Evolutionary conservation across 2,888 invertebrate genomes (phyloP).

Genomic region (Pemphredon lugubris): DNA sequence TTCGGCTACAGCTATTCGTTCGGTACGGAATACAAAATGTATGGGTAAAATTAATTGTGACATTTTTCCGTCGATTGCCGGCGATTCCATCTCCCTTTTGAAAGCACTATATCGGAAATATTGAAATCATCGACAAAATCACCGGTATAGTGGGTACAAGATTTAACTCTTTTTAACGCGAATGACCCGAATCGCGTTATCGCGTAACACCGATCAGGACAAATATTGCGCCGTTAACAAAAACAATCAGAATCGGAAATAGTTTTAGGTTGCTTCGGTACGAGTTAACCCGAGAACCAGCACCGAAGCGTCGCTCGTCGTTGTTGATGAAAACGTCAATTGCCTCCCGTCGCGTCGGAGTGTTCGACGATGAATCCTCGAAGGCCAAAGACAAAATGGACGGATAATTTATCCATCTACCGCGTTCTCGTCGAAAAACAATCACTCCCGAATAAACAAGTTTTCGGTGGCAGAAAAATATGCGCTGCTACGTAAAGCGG

Average conservation of each 20-base stretch:
- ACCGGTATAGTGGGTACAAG: too few relatives aligned
- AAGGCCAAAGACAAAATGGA: slow-evolving; percentile 34
- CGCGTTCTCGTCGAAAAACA: slow-evolving; percentile 40
- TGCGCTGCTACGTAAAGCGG: neutral
- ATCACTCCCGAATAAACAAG: slow-evolving; percentile 48
- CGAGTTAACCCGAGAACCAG: slow-evolving; percentile 8
- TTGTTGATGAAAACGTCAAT: slow-evolving; percentile 48
- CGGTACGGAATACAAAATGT: too few relatives aligned
- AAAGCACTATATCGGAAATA: too few relatives aligned
- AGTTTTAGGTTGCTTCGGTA: slow-evolving; percentile 8
- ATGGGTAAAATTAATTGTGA: too few relatives aligned
- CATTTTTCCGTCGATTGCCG: too few relatives aligned
- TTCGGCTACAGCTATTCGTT: too few relatives aligned
- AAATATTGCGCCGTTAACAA: slow-evolving; percentile 7
- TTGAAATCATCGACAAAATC: too few relatives aligned
- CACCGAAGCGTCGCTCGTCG: neutral
- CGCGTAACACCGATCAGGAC: too few relatives aligned
- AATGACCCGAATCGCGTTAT: too few relatives aligned
- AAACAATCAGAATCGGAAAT: slow-evolving; percentile 12
- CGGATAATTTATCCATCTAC: slow-evolving; percentile 48
- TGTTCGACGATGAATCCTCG: slow-evolving; percentile 32
- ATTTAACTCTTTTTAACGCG: too few relatives aligned
- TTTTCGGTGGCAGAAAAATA: slow-evolving; percentile 22
- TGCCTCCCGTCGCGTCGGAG: slow-evolving; percentile 32
- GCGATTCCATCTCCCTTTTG: too few relatives aligned